Evolutionary conservation across 1,140 invertebrate species (phyloP), one percentile per base, ranked within the genome.

Genomic region (Rhagoletis pomonella): DNA sequence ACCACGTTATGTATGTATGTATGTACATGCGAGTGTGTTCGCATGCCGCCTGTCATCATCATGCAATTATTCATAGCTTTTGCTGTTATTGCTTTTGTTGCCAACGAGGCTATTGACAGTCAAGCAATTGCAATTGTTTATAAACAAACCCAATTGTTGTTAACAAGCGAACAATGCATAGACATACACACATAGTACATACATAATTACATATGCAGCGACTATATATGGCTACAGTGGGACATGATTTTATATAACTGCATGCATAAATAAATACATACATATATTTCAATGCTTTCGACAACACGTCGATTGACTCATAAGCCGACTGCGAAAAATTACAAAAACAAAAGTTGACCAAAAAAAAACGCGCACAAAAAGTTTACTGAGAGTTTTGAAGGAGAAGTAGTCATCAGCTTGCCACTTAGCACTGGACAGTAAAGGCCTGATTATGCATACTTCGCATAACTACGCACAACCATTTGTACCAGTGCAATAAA

Each of bases 71-170:
- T 47, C 42, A 55, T 55, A 81, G 73, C 19, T 50, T 14, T 4
- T 12, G 67, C 44, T 44, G 39, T 65, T 65, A 17, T 39, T 39
- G n/a, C 14, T 5, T 19, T 39, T 73, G 73, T 55, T 55, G 47
- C 44, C 44, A 55, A 81, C 69, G 69, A 73, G 69, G 42, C 69
- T 73, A 73, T 73, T 73, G 44, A 73, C 69, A 73, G 69, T 73
- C 69, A 73, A 47, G 69, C 69, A 73, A 50, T 73, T 73, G 44
- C 69, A 73, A 73, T 73, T 47, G 69, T 73, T 73, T 73, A 73
- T 73, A 73, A 73, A 73, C 69, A 73, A 73, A 73, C 10, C 69
- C 1, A 14, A 73, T n/a, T 17, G 42, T 73, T 73, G 69, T 14
- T 73, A 73, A 47, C 69, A 73, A 73, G 42, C 1, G 17, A 47